Percentiles rank a stretch among this genome's conserved stretches.
These are phyloP conservation scores for Lophotis ruficrista DNA, from an alignment of 2,113 vertebrate genomes.

Conservation along the genomic window DNA sequence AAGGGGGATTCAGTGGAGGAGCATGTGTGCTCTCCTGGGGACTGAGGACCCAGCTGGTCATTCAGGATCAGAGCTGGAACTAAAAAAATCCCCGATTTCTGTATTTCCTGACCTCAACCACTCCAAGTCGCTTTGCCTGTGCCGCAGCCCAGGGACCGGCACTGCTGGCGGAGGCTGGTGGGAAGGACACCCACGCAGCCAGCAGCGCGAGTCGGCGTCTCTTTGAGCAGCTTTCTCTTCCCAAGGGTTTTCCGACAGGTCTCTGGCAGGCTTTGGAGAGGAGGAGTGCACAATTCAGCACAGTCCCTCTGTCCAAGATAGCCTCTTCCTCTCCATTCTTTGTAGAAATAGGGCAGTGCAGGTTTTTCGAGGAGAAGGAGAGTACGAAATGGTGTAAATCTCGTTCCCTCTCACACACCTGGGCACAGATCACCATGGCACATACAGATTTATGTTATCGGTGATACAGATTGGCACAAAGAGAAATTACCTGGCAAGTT, in stretches of 20 bases:
- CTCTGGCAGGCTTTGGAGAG: background rate
- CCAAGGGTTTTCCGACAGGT: background rate
- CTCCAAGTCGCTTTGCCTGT: accelerated
- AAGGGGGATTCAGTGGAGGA: background rate
- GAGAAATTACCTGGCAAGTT: background rate
- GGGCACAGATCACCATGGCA: background rate
- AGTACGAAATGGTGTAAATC: accelerated
- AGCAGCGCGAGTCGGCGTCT: accelerated
- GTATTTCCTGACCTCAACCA: accelerated
- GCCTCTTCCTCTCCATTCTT: background rate
- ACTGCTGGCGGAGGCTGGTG: accelerated
- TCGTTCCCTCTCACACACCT: background rate
- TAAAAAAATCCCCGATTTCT: background rate
- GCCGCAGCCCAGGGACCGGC: too few species aligned
- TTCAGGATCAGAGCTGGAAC: background rate
- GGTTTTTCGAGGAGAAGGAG: background rate
- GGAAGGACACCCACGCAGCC: background rate
- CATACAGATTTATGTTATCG: background rate
- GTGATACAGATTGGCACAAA: background rate
- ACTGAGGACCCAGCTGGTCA: background rate
- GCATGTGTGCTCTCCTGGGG: accelerated
- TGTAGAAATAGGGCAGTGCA: background rate
- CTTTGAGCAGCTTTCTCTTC: background rate
- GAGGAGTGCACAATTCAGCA: background rate
- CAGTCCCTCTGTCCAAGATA: background rate